Base-by-base conservation (phyloP, 1,140 invertebrate species). In the Ditylenchus dipsaci region DNA sequence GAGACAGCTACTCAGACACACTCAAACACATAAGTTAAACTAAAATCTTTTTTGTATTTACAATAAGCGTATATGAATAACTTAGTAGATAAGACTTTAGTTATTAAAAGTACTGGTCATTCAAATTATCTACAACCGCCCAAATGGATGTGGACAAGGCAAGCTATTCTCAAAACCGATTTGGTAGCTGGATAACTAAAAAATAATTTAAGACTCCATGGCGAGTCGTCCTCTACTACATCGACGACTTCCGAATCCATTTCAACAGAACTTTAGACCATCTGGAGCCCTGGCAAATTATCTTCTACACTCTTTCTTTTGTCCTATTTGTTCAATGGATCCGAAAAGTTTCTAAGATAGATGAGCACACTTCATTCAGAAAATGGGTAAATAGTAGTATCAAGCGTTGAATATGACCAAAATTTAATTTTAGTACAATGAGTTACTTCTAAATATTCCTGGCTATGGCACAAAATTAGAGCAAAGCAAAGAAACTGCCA, bases 241-340 rank as follows among this genome's bases (percentile, higher is more conserved):
- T 78, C 8, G 75, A 76, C 30, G 70, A 75, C 29, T 29, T 74
- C 21, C 65, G 75, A 9, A 19, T 76, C 3, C 27, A 33, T 23
- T 62, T 76, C 63, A 76, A 76, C 65, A 72, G 72, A 15, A 53
- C 26, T 23, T 63, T 76, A 7, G 75, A 79, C 42, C 75, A 76
- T 76, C 56, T 76, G 30, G 75, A 76, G n/a, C 75, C 75, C 29
- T 76, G 75, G 75, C 75, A 76, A 58, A 65, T 76, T 17, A 63
- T 76, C 19, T 47, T 78, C 19, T 76, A 76, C 60, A 76, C 75
- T 19, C 11, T 76, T 11, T 75, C 76, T 8, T 49, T 53, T 33
- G 43, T 71, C n/a, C 43, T 76, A 7, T 70, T 78, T n/a, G 53
- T 76, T 27, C 76, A 78, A 33, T 76, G 75, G 75, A n/a, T 64